phyloP scores from a whole-genome alignment of 1,140 invertebrate genomes.

The Leptinotarsa lineolata region DNA sequence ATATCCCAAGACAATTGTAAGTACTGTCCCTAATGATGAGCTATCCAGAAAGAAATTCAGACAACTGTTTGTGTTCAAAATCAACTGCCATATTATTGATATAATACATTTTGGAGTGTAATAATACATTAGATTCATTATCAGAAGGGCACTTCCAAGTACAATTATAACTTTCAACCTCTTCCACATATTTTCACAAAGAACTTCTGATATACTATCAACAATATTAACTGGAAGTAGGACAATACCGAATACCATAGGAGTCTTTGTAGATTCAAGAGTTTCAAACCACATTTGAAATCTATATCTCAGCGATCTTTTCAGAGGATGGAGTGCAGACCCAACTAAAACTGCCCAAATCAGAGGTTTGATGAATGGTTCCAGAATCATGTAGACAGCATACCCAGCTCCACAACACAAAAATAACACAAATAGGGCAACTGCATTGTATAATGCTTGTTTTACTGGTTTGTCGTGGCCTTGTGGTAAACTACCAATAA shows the following conservation, averaged over 20 bases:
- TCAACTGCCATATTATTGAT: conserved; percentile 57
- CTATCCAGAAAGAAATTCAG: conserved; percentile 48
- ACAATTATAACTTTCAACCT: conserved; percentile 64
- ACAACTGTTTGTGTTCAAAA: conserved; percentile 33
- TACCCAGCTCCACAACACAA: conserved; percentile 71
- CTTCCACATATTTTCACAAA: conserved; percentile 67
- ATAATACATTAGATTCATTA: conserved; percentile 54
- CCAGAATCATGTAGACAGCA: conserved; percentile 82
- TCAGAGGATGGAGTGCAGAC: conserved; percentile 87
- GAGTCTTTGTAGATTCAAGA: conserved; percentile 64
- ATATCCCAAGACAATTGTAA: conserved; percentile 58
- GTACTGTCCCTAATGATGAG: conserved; percentile 44
- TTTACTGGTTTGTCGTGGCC: conserved; percentile 80
- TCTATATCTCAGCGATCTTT: conserved; percentile 71
- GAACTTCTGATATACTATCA: conserved; percentile 70
- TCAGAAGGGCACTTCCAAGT: conserved; percentile 54
- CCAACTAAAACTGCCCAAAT: conserved; percentile 93
- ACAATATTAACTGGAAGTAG: conserved; percentile 74
- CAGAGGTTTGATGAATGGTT: conserved; percentile 89
- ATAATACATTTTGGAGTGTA: conserved; percentile 62
- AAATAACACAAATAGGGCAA: conserved; percentile 72
- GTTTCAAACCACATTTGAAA: conserved; percentile 74
- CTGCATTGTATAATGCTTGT: conserved; percentile 83
- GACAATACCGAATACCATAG: conserved; percentile 70
- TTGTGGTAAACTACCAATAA: conserved; percentile 53